phyloP scores from a whole-genome alignment of 2,797 vertebrate genomes.

The Chrysocyon brachyurus region DNA sequence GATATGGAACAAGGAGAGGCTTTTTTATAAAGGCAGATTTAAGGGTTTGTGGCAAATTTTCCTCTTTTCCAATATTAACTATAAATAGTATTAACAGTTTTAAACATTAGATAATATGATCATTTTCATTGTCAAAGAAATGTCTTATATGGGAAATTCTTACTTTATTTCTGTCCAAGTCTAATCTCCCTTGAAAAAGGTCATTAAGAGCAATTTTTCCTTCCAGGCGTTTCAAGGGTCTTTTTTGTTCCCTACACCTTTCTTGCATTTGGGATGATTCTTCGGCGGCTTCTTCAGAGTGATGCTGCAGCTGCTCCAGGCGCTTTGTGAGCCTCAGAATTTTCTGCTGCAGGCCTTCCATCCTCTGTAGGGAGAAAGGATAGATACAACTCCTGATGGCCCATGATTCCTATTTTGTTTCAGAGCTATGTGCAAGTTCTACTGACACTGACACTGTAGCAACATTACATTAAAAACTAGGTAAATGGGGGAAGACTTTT shows the following conservation, averaged over 20 bases:
- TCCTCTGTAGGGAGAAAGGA: constrained; percentile 24
- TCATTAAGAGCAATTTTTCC: constrained; percentile 62
- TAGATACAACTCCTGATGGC: not conserved
- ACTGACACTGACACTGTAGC: not conserved
- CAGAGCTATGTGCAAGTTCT: not conserved
- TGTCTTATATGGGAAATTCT: not conserved
- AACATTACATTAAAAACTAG: not conserved
- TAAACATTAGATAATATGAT: constrained; percentile 10
- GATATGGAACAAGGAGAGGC: not conserved
- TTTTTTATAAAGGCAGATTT: constrained; percentile 18
- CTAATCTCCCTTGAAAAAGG: constrained; percentile 64
- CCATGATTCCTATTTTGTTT: not conserved
- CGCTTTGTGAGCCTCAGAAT: constrained; percentile 46
- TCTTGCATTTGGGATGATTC: constrained; percentile 58
- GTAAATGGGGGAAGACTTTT: not conserved
- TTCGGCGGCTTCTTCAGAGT: constrained; percentile 13
- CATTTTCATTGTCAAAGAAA: constrained; percentile 47
- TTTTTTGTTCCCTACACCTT: constrained; percentile 58
- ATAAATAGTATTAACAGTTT: constrained; percentile 12
- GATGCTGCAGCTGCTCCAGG: not conserved
- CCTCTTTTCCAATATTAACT: not conserved
- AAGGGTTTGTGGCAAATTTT: not conserved
- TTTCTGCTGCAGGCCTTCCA: constrained; percentile 57
- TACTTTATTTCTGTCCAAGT: constrained; percentile 74
- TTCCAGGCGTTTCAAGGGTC: constrained; percentile 49